phyloP scores from a whole-genome alignment of 1,140 invertebrate genomes.

The Drosophila erecta region DNA sequence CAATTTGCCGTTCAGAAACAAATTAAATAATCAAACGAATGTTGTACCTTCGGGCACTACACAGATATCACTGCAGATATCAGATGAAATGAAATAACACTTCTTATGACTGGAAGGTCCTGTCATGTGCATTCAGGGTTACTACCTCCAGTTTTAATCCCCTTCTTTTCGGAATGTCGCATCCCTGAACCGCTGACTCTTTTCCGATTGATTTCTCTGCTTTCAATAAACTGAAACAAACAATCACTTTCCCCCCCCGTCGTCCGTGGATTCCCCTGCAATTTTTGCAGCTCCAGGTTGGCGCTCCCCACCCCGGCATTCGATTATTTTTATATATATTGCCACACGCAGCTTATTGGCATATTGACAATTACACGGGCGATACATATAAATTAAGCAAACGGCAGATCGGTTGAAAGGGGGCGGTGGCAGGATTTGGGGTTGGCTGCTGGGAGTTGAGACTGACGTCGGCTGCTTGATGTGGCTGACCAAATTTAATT shows the following conservation, averaged over 20 bases:
- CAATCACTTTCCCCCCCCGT: conserved; percentile 44
- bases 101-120: no score
- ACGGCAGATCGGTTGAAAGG: conserved; percentile 55
- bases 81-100: no score
- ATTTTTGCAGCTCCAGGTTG: conserved; percentile 46
- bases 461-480: conserved; percentile 62
- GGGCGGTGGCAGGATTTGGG: not conserved
- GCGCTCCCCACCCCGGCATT: conserved; percentile 14
- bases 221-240: conserved; percentile 79
- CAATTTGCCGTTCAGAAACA: not conserved
- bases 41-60: no score
- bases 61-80: no score
- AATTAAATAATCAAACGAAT: no score
- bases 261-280: conserved; percentile 12
- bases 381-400: conserved; percentile 82
- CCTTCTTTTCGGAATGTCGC: not conserved
- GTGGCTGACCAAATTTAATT: conserved; percentile 82
- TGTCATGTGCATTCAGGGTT: no score
- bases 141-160: not conserved
- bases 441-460: not conserved
- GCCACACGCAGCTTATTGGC: conserved; percentile 79
- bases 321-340: conserved; percentile 58
- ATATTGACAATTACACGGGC: conserved; percentile 82
- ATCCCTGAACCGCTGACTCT: conserved; percentile 52
- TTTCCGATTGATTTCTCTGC: conserved; percentile 80